A percentile compares a stretch with the other conserved stretches of the same genome.
phyloP scores from a whole-genome alignment of 2,113 vertebrate genomes.

The Tinamus guttatus region DNA sequence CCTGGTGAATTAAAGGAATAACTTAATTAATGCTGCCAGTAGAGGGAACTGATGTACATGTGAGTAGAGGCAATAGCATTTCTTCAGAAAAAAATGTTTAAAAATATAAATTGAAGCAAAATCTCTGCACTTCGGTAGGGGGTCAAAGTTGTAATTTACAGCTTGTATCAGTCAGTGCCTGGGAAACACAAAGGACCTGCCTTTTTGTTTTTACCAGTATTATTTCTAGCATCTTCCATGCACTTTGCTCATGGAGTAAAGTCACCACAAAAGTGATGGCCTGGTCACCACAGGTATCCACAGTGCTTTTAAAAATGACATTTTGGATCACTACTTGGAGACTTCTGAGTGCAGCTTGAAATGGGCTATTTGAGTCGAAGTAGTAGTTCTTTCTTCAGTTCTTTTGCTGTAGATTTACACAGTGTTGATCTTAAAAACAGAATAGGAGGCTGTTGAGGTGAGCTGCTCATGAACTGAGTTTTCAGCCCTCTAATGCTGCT shows the following conservation, averaged over 20 bases:
- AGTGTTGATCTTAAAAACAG: background rate
- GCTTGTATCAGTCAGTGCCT: background rate
- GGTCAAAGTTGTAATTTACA: background rate
- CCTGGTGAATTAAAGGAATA: conserved; percentile 53
- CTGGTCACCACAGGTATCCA: background rate
- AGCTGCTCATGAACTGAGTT: background rate
- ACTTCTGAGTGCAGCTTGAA: background rate
- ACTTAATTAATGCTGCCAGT: conserved; percentile 64
- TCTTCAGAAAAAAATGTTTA: background rate
- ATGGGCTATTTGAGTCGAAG: background rate
- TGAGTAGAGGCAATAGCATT: conserved; percentile 26
- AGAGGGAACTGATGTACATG: conserved; percentile 66
- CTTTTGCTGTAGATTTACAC: background rate
- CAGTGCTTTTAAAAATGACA: background rate
- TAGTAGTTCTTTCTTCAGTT: background rate
- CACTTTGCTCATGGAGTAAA: background rate
- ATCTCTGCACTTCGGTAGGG: background rate
- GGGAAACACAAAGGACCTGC: background rate
- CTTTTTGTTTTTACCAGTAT: background rate
- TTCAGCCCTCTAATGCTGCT: background rate
- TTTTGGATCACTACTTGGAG: background rate
- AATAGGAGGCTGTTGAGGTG: background rate
- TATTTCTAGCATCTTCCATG: background rate
- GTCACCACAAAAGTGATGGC: background rate
- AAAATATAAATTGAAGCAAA: background rate